Evolutionary conservation across 2,888 invertebrate species (phyloP).

Genomic region (Rosalia funebris): DNA sequence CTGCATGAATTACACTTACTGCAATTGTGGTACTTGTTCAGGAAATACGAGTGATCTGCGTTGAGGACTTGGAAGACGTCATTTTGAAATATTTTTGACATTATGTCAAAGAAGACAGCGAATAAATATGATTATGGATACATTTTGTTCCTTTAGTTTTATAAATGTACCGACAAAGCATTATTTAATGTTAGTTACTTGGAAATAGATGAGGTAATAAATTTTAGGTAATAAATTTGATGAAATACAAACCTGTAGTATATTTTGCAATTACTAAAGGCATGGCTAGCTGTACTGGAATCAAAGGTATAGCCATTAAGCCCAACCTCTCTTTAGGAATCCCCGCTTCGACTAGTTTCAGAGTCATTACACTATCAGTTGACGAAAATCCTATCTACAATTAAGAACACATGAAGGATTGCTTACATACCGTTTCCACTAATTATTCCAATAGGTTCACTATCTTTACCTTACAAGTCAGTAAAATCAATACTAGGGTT

Average conservation of each 20-base stretch:
- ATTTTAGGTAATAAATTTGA: too few species aligned
- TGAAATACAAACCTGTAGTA: conserved; percentile 56
- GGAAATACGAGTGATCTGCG: conserved; percentile 15
- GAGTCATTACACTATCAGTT: conserved; percentile 91
- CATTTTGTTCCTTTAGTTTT: too few species aligned
- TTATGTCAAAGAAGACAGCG: too few species aligned
- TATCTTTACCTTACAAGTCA: conserved; percentile 93
- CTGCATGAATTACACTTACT: neutral
- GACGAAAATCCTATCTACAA: conserved; percentile 93
- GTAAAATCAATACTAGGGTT: conserved; percentile 79
- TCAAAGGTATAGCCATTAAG: conserved; percentile 89
- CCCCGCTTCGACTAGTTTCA: conserved; percentile 96
- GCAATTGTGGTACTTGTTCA: neutral
- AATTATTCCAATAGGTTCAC: too few species aligned
- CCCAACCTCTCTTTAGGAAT: conserved; percentile 96
- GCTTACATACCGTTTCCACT: too few species aligned
- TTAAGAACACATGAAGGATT: too few species aligned
- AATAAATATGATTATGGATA: too few species aligned
- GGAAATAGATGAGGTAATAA: too few species aligned
- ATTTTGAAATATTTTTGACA: conserved; percentile 33
- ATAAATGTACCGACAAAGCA: too few species aligned
- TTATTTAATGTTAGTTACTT: too few species aligned
- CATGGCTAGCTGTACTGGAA: conserved; percentile 90
- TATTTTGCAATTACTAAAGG: conserved; percentile 82
- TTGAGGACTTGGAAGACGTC: conserved; percentile 40